phyloP scores from a whole-genome alignment of 1,140 invertebrate species.

The Centruroides vittatus region DNA sequence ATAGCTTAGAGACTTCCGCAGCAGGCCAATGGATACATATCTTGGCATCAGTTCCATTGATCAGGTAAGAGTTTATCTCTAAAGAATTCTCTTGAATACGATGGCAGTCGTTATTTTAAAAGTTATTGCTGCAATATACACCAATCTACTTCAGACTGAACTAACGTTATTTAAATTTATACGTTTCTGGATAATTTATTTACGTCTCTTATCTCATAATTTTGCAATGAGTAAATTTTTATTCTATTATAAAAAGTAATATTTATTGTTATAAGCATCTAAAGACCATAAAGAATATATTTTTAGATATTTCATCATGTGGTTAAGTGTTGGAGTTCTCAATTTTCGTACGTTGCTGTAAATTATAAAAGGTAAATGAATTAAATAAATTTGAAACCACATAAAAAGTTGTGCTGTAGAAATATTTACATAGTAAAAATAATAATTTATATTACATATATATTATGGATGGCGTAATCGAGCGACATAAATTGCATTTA shows the following conservation, averaged over 20 bases:
- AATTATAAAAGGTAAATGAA: conserved; percentile 38
- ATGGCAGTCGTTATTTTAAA: conserved; percentile 54
- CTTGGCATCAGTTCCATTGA: conserved; percentile 40
- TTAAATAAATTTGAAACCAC: too few relatives aligned
- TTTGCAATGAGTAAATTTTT: too few relatives aligned
- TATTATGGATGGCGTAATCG: too few relatives aligned
- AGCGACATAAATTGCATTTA: too few relatives aligned
- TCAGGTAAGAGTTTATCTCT: conserved; percentile 18
- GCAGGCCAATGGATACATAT: conserved; percentile 72
- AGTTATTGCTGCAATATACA: neutral
- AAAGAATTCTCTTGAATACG: conserved; percentile 48
- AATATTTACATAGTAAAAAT: too few relatives aligned
- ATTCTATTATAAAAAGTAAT: conserved; percentile 40
- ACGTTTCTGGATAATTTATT: too few relatives aligned
- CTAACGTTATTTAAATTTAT: too few relatives aligned
- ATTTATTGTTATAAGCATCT: conserved; percentile 59
- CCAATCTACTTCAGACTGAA: too few relatives aligned
- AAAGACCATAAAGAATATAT: conserved; percentile 39
- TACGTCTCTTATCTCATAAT: too few relatives aligned
- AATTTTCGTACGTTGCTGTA: conserved; percentile 54
- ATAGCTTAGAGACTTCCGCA: conserved; percentile 55
- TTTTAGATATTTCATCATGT: conserved; percentile 39
- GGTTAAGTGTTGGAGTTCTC: conserved; percentile 58
- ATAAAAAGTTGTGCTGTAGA: too few relatives aligned
- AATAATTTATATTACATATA: too few relatives aligned